Evolutionary conservation across 2,113 vertebrate genomes (phyloP).

Genomic region (Spea bombifrons): DNA sequence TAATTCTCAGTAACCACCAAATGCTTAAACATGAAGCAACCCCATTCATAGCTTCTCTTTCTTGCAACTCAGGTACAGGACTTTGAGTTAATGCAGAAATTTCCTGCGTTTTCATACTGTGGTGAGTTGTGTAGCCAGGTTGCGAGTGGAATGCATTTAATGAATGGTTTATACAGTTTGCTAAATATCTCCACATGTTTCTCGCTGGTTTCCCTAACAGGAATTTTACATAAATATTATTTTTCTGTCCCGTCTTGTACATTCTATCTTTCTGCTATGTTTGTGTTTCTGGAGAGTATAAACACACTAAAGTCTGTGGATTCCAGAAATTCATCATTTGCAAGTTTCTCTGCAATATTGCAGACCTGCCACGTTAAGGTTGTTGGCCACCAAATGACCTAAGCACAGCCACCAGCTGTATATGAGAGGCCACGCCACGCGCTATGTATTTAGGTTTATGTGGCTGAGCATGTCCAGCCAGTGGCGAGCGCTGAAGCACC

Average conservation of each 20-base stretch:
- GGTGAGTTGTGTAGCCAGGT: slow-evolving; percentile 37
- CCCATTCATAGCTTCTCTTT: slow-evolving; percentile 20
- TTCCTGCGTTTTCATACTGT: slow-evolving; percentile 41
- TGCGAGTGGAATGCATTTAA: slow-evolving; percentile 44
- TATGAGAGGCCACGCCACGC: no score
- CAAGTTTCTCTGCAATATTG: slow-evolving; percentile 18
- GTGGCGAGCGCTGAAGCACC: no score
- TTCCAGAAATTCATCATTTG: slow-evolving; percentile 39
- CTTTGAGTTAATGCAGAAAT: slow-evolving; percentile 46
- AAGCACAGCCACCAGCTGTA: no score
- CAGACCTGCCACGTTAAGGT: no score
- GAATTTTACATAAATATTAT: slow-evolving; percentile 45
- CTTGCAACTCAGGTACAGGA: slow-evolving; percentile 33
- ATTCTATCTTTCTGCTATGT: slow-evolving; percentile 39
- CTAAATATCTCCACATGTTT: slow-evolving; percentile 48
- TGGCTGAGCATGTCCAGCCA: no score
- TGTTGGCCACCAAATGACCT: no score
- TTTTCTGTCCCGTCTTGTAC: slow-evolving; percentile 43
- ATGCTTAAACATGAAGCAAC: slow-evolving; percentile 20
- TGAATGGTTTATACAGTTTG: slow-evolving; percentile 48
- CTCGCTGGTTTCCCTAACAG: slow-evolving; percentile 29
- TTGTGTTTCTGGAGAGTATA: slow-evolving; percentile 25
- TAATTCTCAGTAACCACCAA: neutral
- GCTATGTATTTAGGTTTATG: no score
- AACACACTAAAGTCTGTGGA: slow-evolving; percentile 4